These are phyloP conservation scores for Bujurquina vittata DNA, from an alignment of 2,113 vertebrate species.

Conservation along the genomic window DNA sequence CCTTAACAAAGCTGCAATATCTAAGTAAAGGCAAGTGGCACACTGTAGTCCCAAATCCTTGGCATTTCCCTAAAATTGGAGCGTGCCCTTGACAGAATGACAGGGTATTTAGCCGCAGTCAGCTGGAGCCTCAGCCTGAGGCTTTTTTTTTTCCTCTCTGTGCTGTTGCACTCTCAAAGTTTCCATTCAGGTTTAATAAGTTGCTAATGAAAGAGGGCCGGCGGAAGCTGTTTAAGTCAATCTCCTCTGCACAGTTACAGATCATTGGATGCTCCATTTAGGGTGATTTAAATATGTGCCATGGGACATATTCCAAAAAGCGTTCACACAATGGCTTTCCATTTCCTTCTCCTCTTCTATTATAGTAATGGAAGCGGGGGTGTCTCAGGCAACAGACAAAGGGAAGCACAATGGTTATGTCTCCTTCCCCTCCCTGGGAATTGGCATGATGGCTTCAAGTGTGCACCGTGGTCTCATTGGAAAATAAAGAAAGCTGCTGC, in stretches of 20 bases:
- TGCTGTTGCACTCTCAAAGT: conserved; percentile 25
- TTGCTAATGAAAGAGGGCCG: conserved; percentile 61
- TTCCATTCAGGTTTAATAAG: conserved; percentile 65
- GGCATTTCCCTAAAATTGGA: conserved; percentile 32
- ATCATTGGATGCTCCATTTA: conserved; percentile 62
- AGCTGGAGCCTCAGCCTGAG: conserved; percentile 18
- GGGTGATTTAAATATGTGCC: conserved; percentile 55
- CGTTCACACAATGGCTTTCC: conserved; percentile 47
- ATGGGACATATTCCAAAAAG: conserved; percentile 53
- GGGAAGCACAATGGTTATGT: conserved; percentile 3
- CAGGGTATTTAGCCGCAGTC: conserved; percentile 48
- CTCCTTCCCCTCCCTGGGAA: background rate
- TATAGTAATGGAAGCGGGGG: conserved; percentile 40
- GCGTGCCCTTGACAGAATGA: conserved; percentile 53
- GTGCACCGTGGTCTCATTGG: conserved; percentile 10
- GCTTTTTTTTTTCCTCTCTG: background rate
- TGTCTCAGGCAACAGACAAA: conserved; percentile 37
- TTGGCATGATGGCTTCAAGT: conserved; percentile 27
- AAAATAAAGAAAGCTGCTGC: conserved; percentile 31
- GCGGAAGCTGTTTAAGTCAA: conserved; percentile 49
- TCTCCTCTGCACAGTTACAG: conserved; percentile 57
- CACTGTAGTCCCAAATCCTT: conserved; percentile 13
- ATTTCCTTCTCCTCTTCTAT: conserved; percentile 36
- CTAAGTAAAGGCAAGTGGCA: conserved; percentile 17
- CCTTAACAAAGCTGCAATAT: conserved; percentile 6